phyloP scores from a whole-genome alignment of 2,888 invertebrate genomes.

The Leucophenga maculata region DNA sequence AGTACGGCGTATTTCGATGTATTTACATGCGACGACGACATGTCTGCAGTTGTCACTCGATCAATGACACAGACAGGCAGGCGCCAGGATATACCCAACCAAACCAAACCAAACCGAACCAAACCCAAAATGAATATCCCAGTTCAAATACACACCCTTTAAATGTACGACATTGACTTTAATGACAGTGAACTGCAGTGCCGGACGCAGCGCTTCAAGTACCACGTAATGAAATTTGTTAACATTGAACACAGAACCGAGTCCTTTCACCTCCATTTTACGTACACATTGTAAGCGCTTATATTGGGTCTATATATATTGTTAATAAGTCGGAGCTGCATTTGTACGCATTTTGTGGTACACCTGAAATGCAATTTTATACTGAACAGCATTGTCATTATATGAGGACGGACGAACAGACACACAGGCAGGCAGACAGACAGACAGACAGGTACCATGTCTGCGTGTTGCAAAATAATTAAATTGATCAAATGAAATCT shows the following conservation, averaged over 20 bases:
- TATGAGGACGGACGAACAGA: neutral
- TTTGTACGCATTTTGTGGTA: conserved; percentile 12
- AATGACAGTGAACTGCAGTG: neutral
- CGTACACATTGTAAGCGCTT: no score
- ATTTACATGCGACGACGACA: conserved; percentile 5
- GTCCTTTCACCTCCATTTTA: neutral
- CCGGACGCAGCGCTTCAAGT: no score
- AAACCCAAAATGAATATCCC: neutral
- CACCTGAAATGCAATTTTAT: conserved; percentile 11
- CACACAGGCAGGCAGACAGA: neutral
- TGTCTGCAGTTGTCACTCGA: conserved; percentile 18
- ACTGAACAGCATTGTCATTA: conserved; percentile 12
- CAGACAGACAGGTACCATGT: conserved; percentile 7
- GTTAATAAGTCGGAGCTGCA: conserved; percentile 15
- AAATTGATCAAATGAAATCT: conserved; percentile 17
- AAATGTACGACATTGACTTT: no score
- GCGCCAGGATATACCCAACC: neutral
- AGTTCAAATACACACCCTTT: no score
- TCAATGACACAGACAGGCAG: conserved; percentile 12
- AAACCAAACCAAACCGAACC: no score
- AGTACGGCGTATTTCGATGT: neutral
- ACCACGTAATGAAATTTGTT: conserved; percentile 20
- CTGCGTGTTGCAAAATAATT: conserved; percentile 14
- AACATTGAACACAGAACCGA: neutral
- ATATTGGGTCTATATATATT: neutral